A percentile compares a stretch with the other conserved stretches of the same genome.
Evolutionary conservation across 2,888 invertebrate genomes (phyloP).

Genomic region (Bombyx huttoni): DNA sequence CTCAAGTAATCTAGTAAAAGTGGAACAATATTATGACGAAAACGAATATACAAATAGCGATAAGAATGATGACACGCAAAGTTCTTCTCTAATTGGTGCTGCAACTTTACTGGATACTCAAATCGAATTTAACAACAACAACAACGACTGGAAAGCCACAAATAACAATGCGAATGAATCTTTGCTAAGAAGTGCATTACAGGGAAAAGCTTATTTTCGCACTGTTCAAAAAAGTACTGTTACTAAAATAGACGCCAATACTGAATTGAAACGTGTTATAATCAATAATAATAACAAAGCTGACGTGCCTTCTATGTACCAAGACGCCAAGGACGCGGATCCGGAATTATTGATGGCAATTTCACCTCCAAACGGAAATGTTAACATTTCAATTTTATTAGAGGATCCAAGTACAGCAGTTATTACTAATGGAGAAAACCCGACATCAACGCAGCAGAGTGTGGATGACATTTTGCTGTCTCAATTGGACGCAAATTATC

Average conservation of each 20-base stretch:
- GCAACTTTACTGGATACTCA: constrained; percentile 65
- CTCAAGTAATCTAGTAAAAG: constrained; percentile 72
- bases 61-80: constrained; percentile 55
- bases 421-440: constrained; percentile 61
- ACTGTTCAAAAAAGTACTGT: constrained; percentile 66
- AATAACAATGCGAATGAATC: constrained; percentile 84
- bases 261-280: constrained; percentile 52
- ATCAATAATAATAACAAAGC: constrained; percentile 63
- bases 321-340: constrained; percentile 47
- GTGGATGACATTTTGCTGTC: constrained; percentile 81
- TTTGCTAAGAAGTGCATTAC: constrained; percentile 84
- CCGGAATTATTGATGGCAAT: constrained; percentile 54
- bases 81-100: constrained; percentile 56
- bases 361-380: constrained; percentile 46
- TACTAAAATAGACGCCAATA: constrained; percentile 47
- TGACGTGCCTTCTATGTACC: constrained; percentile 72
- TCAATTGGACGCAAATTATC: constrained; percentile 77
- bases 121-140: constrained; percentile 78
- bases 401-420: constrained; percentile 57
- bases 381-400: constrained; percentile 63
- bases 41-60: constrained; percentile 47
- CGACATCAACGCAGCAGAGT: constrained; percentile 70
- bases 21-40: constrained; percentile 59
- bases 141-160: constrained; percentile 87
- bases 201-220: constrained; percentile 80